These are phyloP conservation scores for Ploceus nigricollis DNA, from an alignment of 2,113 vertebrate species.

Conservation along the genomic window DNA sequence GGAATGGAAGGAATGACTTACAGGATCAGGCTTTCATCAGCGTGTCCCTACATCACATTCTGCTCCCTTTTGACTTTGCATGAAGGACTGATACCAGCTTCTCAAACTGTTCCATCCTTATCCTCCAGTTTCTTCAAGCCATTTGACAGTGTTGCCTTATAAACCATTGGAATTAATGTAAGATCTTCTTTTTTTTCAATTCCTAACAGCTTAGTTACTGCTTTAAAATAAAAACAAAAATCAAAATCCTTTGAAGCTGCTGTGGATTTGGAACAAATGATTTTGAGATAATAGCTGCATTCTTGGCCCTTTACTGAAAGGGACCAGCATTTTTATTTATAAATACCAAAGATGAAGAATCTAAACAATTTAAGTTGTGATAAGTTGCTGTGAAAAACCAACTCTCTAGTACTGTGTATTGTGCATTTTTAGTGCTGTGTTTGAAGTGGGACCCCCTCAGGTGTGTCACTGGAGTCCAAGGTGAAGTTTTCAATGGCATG, in stretches of 20 bases:
- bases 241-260: background rate
- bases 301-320: background rate
- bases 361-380: background rate
- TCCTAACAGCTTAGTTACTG: background rate
- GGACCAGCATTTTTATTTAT: constrained; percentile 1
- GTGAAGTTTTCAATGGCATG: background rate
- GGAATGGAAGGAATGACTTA: background rate
- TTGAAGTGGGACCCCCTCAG: background rate
- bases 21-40: background rate
- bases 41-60: background rate
- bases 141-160: constrained; percentile 32
- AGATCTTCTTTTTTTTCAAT: background rate
- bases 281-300: background rate
- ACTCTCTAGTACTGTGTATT: background rate
- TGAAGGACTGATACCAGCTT: background rate
- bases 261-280: background rate
- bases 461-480: background rate
- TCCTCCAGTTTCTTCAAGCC: background rate
- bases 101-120: background rate
- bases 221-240: background rate
- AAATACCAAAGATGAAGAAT: constrained; percentile 55
- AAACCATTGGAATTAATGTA: background rate
- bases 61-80: background rate
- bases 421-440: background rate
- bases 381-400: background rate